A percentile compares a stretch with the other conserved stretches of the same genome.
Evolutionary conservation across 2,888 invertebrate genomes (phyloP).

Genomic region (Leptinotarsa peninsularis): DNA sequence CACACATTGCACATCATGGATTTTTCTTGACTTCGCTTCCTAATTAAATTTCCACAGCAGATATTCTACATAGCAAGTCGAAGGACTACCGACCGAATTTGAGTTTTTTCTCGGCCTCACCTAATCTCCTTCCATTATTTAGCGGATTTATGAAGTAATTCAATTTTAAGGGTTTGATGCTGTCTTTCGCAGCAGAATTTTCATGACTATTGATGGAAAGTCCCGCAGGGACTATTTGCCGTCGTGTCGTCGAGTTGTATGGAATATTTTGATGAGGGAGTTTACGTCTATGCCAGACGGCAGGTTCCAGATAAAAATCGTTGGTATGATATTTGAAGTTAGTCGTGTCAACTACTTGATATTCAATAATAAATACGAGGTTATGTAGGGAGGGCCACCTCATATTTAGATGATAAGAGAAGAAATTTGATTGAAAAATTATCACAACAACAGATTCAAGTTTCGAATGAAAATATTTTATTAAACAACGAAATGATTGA

Average conservation of each 20-base stretch:
- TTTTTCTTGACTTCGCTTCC: constrained; percentile 35
- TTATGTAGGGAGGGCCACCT: too few species aligned
- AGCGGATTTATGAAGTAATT: constrained; percentile 42
- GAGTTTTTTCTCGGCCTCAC: constrained; percentile 26
- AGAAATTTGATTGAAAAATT: too few species aligned
- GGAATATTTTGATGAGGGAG: constrained; percentile 22
- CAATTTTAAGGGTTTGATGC: constrained; percentile 41
- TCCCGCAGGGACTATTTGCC: constrained; percentile 31
- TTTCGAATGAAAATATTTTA: too few species aligned
- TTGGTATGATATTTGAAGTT: constrained; percentile 10
- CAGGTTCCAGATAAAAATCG: not conserved
- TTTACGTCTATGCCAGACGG: constrained; percentile 10
- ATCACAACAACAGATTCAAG: too few species aligned
- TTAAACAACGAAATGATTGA: too few species aligned
- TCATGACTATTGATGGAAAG: constrained; percentile 40
- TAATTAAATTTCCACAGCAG: constrained; percentile 37
- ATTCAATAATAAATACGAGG: not conserved
- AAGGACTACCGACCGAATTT: constrained; percentile 22
- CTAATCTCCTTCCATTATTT: constrained; percentile 35
- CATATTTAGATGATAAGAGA: too few species aligned
- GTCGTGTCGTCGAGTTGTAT: constrained; percentile 14
- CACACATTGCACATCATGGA: constrained; percentile 30
- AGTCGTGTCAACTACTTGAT: not conserved
- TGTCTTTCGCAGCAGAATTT: constrained; percentile 37
- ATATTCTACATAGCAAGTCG: constrained; percentile 14